Evolutionary conservation across 2,113 vertebrate species (phyloP).

Genomic region (Gadus macrocephalus): DNA sequence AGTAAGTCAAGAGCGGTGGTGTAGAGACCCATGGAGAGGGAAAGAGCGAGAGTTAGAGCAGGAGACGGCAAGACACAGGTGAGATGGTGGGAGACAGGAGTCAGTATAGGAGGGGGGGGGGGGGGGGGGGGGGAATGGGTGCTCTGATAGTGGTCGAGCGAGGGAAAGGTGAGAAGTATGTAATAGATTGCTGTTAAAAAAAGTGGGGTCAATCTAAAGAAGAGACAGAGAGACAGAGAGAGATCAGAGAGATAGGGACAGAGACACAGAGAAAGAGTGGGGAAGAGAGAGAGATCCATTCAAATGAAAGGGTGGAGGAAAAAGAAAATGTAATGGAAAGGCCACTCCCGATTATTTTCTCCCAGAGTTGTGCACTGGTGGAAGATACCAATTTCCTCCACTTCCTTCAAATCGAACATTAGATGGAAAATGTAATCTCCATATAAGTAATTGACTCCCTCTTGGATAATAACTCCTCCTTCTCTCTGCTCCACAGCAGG

Average conservation of each 20-base stretch:
- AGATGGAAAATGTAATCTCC: conserved; percentile 60
- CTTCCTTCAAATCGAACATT: conserved; percentile 53
- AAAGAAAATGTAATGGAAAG: conserved; percentile 32
- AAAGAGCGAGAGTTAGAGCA: conserved; percentile 1
- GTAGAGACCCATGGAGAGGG: conserved; percentile 13
- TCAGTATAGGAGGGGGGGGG: conserved; percentile 13
- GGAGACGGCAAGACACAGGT: conserved; percentile 23
- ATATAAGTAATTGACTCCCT: conserved; percentile 48
- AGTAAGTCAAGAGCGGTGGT: conserved; percentile 34
- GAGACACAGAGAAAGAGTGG: conserved; percentile 24
- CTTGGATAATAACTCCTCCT: conserved; percentile 3
- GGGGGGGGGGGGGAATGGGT: neutral
- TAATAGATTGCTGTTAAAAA: conserved; percentile 45
- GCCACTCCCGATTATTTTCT: conserved; percentile 26
- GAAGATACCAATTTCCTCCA: conserved; percentile 41
- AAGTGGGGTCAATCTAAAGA: conserved; percentile 2
- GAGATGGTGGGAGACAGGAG: conserved; percentile 10
- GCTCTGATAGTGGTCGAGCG: conserved; percentile 9
- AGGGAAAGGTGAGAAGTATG: conserved; percentile 19
- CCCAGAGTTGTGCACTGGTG: conserved; percentile 21
- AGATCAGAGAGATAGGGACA: conserved; percentile 36
- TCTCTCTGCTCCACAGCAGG: neutral
- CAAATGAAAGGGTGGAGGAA: neutral
- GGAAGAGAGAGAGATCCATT: conserved; percentile 2
- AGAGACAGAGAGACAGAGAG: conserved; percentile 28